Conservation (phyloP, 2,113 vertebrate genomes). For the Pseudolaguvia tuberculata region DNA sequence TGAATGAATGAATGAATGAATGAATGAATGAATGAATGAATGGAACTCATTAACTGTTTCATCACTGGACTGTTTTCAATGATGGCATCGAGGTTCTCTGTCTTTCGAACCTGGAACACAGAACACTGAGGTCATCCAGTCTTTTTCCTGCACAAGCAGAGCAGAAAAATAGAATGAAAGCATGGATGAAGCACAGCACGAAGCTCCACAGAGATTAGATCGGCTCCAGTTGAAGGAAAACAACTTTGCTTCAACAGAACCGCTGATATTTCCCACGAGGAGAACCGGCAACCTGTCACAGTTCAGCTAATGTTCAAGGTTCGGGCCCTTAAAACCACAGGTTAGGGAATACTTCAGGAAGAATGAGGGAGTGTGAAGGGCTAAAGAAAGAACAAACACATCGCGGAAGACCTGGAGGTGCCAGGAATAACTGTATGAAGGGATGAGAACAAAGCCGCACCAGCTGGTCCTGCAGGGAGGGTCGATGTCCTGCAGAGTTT, state of each 20-base stretch:
- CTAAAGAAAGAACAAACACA: neutral
- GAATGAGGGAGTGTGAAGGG: neutral
- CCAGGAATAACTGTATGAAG: neutral
- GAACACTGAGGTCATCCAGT: neutral
- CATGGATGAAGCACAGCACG: neutral
- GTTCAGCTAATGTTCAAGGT: neutral
- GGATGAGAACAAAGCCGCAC: constrained; percentile 7
- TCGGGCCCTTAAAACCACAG: neutral
- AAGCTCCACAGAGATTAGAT: constrained; percentile 13
- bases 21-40: too few species aligned
- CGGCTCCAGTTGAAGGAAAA: constrained; percentile 13
- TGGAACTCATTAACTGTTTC: constrained; percentile 14
- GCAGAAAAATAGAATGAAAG: neutral
- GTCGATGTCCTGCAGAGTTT: too few species aligned
- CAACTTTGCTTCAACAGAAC: neutral
- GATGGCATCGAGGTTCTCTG: neutral
- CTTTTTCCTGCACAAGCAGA: neutral
- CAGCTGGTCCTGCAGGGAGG: too few species aligned
- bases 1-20: too few species aligned
- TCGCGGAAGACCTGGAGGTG: neutral
- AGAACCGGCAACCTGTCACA: neutral
- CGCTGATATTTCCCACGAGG: neutral
- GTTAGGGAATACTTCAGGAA: neutral
- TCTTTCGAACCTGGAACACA: neutral
- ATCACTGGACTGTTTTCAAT: neutral